A percentile compares a stretch with the other conserved stretches of the same genome.
These are phyloP conservation scores for Drosophila ustulata DNA, from an alignment of 2,888 invertebrate genomes.

Conservation along the genomic window DNA sequence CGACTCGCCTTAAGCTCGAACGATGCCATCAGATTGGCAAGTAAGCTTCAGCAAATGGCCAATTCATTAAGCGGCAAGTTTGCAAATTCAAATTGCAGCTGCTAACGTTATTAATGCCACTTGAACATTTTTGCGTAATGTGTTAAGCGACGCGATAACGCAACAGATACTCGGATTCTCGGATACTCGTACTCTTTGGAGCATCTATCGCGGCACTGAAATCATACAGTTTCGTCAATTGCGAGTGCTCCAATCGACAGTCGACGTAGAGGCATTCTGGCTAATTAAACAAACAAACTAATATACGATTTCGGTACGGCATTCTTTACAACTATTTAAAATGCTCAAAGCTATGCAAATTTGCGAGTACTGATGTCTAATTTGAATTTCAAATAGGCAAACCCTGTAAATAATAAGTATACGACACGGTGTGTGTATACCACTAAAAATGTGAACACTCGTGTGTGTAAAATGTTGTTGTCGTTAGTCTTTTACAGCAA, in stretches of 20 bases:
- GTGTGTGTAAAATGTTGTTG: constrained; percentile 9
- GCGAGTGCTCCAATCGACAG: not conserved
- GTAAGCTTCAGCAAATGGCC: constrained; percentile 51
- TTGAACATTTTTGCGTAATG: constrained; percentile 57
- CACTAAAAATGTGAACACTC: not conserved
- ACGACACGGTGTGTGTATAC: constrained; percentile 11
- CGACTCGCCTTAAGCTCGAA: constrained; percentile 4
- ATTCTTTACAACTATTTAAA: constrained; percentile 59
- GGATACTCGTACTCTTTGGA: constrained; percentile 5
- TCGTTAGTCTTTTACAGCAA: constrained; percentile 37
- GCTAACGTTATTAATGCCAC: constrained; percentile 49
- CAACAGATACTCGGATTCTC: constrained; percentile 30
- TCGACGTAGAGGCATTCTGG: constrained; percentile 20
- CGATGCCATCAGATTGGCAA: constrained; percentile 56
- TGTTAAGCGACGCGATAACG: constrained; percentile 11
- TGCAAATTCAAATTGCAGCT: constrained; percentile 35
- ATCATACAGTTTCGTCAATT: constrained; percentile 19
- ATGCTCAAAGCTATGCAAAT: constrained; percentile 71
- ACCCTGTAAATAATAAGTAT: constrained; percentile 28
- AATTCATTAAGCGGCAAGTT: constrained; percentile 57
- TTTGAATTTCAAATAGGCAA: constrained; percentile 77
- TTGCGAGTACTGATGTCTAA: constrained; percentile 77
- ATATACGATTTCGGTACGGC: constrained; percentile 62
- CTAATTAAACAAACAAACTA: constrained; percentile 68
- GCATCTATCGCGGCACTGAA: constrained; percentile 20